Evolutionary conservation across 2,113 vertebrate genomes (phyloP), one percentile per base, ranked within the genome.

Genomic region (Speoplatyrhinus poulsoni): DNA sequence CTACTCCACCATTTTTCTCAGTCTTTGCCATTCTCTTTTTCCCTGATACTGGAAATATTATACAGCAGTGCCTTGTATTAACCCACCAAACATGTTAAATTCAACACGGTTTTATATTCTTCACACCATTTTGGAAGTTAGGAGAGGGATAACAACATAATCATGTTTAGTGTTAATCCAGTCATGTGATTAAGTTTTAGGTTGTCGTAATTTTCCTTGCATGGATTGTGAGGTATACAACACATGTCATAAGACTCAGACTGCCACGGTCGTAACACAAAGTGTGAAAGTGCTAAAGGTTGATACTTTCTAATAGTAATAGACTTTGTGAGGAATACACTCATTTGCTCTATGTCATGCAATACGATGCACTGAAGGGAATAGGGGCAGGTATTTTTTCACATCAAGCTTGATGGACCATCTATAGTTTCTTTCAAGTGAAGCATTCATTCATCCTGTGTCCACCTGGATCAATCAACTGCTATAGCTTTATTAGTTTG

Each of bases 401-500:
- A 74, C 77, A 84, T 90, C 88, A 87, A 71, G 79, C 82, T 77
- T 80, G 81, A 89, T 88, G 82, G 82, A 85, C 71, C n/a, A 70
- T 82, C 82, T 72, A 65, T 73, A 79, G 78, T 70, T 81, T 72
- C 88, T 88, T 91, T 89, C 90, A 90, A 90, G 88, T 90, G 83
- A 87, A 82, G 79, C 88, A 89, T 85, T 91, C 89, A 89, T 91
- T 88, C 89, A 89, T 91, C 88, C 84, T 82, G 84, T 84, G 47
- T 91, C 89, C 88, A 90, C 88, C 90, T 90, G 91, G 87, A 89
- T 90, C 86, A 91, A 92, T 90, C 88, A 90, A 86, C 73, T 87
- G 77, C 36, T 41, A 41, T 86, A 92, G 90, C 89, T 92, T 87
- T 87, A 90, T 73, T 90, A 89, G 66, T 72, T 79, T 65, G 72